These are phyloP conservation scores for Chanos chanos DNA, from an alignment of 2,797 vertebrate genomes.

Conservation along the genomic window DNA sequence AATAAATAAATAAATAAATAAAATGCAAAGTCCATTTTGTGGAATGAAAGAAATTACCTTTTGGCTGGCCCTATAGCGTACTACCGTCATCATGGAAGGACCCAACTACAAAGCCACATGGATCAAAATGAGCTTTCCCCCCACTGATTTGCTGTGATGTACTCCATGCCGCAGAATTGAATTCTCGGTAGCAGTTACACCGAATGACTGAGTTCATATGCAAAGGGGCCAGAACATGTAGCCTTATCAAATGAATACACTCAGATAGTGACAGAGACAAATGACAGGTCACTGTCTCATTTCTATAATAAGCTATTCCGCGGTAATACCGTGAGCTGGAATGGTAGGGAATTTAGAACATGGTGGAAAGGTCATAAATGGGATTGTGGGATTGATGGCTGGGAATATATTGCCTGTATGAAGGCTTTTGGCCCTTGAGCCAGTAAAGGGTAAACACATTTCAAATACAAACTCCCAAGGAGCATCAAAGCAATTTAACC, in stretches of 20 bases:
- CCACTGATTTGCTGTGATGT: no score
- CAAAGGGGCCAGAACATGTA: background rate
- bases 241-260: background rate
- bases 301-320: background rate
- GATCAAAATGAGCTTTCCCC: no score
- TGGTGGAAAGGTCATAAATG: background rate
- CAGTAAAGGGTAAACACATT: background rate
- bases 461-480: background rate
- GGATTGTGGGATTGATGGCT: conserved; percentile 2
- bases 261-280: background rate
- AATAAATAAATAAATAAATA: no score
- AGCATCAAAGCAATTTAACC: background rate
- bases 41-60: no score
- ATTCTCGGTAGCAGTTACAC: background rate
- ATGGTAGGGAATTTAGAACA: background rate
- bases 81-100: no score
- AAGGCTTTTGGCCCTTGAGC: conserved; percentile 4
- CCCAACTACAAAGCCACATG: no score
- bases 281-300: background rate
- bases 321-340: background rate
- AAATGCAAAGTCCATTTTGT: no score
- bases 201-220: background rate
- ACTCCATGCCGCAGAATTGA: background rate
- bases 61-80: no score
- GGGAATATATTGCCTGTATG: background rate